Conservation (phyloP, 2,113 vertebrate species). For the Cyanoramphus novaezelandiae region DNA sequence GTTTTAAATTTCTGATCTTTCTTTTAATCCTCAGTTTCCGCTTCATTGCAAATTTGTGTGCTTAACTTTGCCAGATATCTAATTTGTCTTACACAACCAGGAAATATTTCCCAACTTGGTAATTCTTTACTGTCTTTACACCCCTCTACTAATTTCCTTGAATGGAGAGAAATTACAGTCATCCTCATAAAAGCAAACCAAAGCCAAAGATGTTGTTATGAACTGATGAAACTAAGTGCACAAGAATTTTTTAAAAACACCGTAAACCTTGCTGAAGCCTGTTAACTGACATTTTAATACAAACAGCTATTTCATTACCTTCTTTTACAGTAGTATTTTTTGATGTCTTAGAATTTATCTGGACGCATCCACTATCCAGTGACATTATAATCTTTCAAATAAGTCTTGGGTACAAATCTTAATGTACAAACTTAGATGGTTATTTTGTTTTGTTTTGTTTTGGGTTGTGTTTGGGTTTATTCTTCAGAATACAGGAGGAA, state of each 20-base stretch:
- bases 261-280: neutral
- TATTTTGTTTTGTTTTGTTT: neutral
- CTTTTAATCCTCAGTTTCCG: neutral
- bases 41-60: neutral
- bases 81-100: neutral
- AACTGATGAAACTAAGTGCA: conserved; percentile 12
- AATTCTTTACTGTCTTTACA: neutral
- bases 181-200: conserved; percentile 9
- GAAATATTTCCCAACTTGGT: neutral
- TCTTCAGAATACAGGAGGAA: neutral
- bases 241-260: conserved; percentile 11
- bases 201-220: neutral
- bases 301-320: neutral
- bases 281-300: neutral
- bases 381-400: neutral
- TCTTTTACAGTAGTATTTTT: neutral
- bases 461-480: neutral
- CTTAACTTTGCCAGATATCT: neutral
- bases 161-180: conserved; percentile 17
- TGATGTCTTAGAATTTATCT: neutral
- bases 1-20: neutral
- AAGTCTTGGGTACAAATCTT: neutral
- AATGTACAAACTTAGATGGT: neutral
- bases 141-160: neutral
- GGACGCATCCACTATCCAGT: neutral